Base-by-base conservation (phyloP, 1,140 invertebrate species). In the Anastatus disparis region DNA sequence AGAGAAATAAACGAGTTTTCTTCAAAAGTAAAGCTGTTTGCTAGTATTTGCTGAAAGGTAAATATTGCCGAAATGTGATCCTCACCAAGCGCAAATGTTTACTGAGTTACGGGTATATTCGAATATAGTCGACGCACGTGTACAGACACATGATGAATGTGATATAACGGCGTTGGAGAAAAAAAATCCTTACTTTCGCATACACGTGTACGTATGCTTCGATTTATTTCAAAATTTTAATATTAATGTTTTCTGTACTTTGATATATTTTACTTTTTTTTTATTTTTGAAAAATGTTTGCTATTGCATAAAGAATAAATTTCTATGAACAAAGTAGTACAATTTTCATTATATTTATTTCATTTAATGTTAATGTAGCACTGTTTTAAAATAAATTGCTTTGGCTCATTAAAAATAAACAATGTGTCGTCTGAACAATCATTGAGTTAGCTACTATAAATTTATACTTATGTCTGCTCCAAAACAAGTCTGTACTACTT, bases 31-130 rank as follows among this genome's bases (percentile, higher is more conserved):
- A 80, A n/a, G 79, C 77, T 73, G 76, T 76, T 74, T 78, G 77
- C 75, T 74, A 74, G 76, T 78, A 71, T 75, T 74, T 78, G 77
- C 77, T 75, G 76, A 73, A 79, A 78, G 77, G 79, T 79, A 81
- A 81, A 81, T 74, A 76, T 73, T 29, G 74, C 71, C 68, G 72
- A 73, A 73, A 77, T 75, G 74, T 75, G 78, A 80, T 81, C 78
- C 58, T n/a, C n/a, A 69, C 73, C 75, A 79, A 76, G 68, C n/a
- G 78, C 77, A 80, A 81, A 81, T 81, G 78, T 81, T 81, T 81
- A 76, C 77, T 71, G 27, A 58, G 40, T 75, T 31, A 8, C 2
- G 38, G 40, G 72, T 59, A 58, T 71, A 73, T 71, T 73, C 66
- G 71, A 74, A 74, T 71, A 66, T 70, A 70, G 72, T 71, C 72